These are phyloP conservation scores for Tigriopus californicus DNA, from an alignment of 2,888 invertebrate genomes.

Conservation along the genomic window DNA sequence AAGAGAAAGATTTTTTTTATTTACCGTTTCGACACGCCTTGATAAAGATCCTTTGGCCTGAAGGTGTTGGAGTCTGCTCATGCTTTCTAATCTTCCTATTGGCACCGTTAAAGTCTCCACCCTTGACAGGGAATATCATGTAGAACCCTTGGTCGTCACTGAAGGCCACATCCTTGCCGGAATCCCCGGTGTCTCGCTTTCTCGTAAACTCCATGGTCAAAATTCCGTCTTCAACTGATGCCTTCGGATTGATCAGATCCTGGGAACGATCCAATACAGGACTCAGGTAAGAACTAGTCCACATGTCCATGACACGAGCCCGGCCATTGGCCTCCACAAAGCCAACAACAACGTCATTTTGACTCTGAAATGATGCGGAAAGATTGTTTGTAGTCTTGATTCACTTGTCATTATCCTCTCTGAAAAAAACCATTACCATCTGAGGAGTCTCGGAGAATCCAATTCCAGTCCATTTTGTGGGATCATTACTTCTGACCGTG, in stretches of 20 bases:
- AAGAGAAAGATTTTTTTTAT: too few relatives aligned
- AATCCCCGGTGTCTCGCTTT: slow-evolving; percentile 52
- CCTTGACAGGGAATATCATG: slow-evolving; percentile 67
- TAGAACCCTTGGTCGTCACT: slow-evolving; percentile 61
- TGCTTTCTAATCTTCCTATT: slow-evolving; percentile 72
- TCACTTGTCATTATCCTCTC: too few relatives aligned
- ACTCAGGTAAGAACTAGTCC: slow-evolving; percentile 21
- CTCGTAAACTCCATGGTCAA: slow-evolving; percentile 59
- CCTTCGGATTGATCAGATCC: slow-evolving; percentile 48
- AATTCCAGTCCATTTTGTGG: slow-evolving; percentile 71
- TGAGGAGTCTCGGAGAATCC: slow-evolving; percentile 42
- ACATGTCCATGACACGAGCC: slow-evolving; percentile 5
- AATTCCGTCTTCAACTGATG: slow-evolving; percentile 49
- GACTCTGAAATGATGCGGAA: slow-evolving; percentile 36
- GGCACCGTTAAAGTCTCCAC: slow-evolving; percentile 59
- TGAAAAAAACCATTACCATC: slow-evolving; percentile 40
- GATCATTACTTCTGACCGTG: slow-evolving; percentile 54
- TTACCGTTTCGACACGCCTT: slow-evolving; percentile 42
- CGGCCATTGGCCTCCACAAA: slow-evolving; percentile 50
- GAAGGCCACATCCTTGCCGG: slow-evolving; percentile 50
- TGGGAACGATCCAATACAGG: slow-evolving; percentile 52
- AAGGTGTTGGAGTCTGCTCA: slow-evolving; percentile 46
- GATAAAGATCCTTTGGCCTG: slow-evolving; percentile 59
- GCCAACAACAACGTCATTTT: slow-evolving; percentile 69
- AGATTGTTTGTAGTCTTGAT: too few relatives aligned